phyloP scores from a whole-genome alignment of 2,888 invertebrate genomes.

The Carabus problematicus region DNA sequence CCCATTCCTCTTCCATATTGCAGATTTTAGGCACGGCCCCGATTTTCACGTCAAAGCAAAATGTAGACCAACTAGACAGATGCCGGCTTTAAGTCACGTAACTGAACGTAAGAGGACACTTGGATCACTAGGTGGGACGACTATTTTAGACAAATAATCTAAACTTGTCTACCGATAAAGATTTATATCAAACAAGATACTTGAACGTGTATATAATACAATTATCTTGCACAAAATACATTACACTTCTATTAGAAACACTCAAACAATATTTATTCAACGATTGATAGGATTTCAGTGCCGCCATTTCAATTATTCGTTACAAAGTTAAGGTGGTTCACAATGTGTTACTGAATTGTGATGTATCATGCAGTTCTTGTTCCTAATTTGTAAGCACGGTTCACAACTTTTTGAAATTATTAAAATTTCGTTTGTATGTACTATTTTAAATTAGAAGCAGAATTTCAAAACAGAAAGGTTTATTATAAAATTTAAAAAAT shows the following conservation, averaged over 20 bases:
- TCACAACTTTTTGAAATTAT: no score
- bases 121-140: conserved; percentile 14
- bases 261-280: conserved; percentile 30
- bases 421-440: no score
- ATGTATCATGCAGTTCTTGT: not conserved
- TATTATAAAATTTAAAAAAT: no score
- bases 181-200: conserved; percentile 42
- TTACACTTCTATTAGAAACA: conserved; percentile 39
- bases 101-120: conserved; percentile 42
- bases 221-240: conserved; percentile 33
- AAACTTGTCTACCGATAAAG: conserved; percentile 13
- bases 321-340: conserved; percentile 22
- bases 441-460: no score
- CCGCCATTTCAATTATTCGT: conserved; percentile 41
- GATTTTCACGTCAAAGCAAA: conserved; percentile 42
- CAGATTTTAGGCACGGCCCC: conserved; percentile 37
- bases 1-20: conserved; percentile 42
- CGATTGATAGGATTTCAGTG: conserved; percentile 27
- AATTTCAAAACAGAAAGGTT: no score
- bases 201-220: conserved; percentile 37
- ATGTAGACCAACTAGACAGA: conserved; percentile 16
- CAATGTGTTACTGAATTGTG: not conserved
- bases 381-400: no score
- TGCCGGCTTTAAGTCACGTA: conserved; percentile 34
- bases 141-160: conserved; percentile 19